Conservation (phyloP, 1,140 invertebrate genomes). For the Leptinotarsa texana region DNA sequence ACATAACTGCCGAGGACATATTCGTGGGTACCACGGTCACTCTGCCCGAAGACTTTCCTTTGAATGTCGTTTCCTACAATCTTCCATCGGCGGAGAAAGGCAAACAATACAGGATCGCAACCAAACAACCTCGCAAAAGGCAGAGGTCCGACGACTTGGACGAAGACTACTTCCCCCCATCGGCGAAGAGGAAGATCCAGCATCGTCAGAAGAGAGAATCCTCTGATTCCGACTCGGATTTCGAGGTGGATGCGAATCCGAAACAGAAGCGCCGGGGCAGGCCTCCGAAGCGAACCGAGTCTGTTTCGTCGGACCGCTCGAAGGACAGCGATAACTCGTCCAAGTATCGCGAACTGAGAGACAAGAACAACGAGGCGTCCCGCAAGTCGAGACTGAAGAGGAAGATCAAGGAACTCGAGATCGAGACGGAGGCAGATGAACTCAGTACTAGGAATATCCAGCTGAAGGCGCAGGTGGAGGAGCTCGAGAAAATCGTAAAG, state of each 20-base stretch:
- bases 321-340: conserved; percentile 42
- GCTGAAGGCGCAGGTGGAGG: conserved; percentile 51
- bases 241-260: conserved; percentile 22
- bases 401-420: conserved; percentile 64
- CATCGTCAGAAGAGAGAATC: conserved; percentile 21
- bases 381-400: conserved; percentile 72
- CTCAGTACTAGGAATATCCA: conserved; percentile 47
- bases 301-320: conserved; percentile 52
- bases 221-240: conserved; percentile 32
- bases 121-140: conserved; percentile 19
- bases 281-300: conserved; percentile 47
- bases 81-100: not conserved
- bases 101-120: not conserved
- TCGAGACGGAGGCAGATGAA: conserved; percentile 48
- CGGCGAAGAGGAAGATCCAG: conserved; percentile 22
- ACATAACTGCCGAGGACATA: not conserved
- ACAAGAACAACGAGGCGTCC: conserved; percentile 78
- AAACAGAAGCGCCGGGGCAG: conserved; percentile 38
- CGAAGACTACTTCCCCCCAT: conserved; percentile 49
- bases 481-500: conserved; percentile 51
- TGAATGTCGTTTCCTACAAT: not conserved
- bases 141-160: conserved; percentile 36
- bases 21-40: not conserved
- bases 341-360: conserved; percentile 66
- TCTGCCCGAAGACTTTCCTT: not conserved